A percentile compares a stretch with the other conserved stretches of the same genome.
Evolutionary conservation across 2,797 vertebrate genomes (phyloP).

Genomic region (Characodon lateralis): DNA sequence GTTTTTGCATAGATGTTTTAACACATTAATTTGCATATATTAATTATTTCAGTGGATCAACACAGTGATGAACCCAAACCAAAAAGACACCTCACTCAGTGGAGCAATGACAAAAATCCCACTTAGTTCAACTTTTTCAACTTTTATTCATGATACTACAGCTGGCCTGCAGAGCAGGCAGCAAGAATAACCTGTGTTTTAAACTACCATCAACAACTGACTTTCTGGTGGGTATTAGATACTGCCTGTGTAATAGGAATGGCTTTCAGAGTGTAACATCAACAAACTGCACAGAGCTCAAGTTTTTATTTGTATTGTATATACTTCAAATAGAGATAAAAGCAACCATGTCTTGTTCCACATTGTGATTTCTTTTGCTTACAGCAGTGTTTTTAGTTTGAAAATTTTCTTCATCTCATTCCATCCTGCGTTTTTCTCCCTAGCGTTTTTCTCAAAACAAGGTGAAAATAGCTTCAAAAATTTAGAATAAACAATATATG

Average conservation of each 20-base stretch:
- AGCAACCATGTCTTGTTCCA: conserved; percentile 65
- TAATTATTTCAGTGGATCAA: conserved; percentile 35
- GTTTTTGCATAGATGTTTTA: not conserved
- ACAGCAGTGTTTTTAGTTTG: conserved; percentile 55
- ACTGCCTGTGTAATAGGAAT: conserved; percentile 75
- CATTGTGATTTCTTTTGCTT: conserved; percentile 71
- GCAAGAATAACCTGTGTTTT: conserved; percentile 70
- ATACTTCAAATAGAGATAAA: conserved; percentile 77
- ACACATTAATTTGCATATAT: conserved; percentile 28
- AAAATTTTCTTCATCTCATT: conserved; percentile 52
- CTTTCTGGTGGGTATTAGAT: conserved; percentile 79
- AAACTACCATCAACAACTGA: conserved; percentile 70
- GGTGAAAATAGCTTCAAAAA: conserved; percentile 73
- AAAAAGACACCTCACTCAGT: conserved; percentile 50
- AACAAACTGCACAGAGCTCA: conserved; percentile 45
- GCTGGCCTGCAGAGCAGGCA: conserved; percentile 84
- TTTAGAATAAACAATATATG: conserved; percentile 81
- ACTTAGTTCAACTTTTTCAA: conserved; percentile 45
- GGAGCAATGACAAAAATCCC: conserved; percentile 44
- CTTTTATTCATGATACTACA: conserved; percentile 42
- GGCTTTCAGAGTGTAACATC: conserved; percentile 68
- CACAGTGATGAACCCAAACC: conserved; percentile 52
- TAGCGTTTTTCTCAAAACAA: conserved; percentile 60
- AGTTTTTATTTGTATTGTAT: conserved; percentile 72
- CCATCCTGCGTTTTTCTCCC: conserved; percentile 37